Evolutionary conservation across 2,888 invertebrate species (phyloP).

Genomic region (Patella depressa): DNA sequence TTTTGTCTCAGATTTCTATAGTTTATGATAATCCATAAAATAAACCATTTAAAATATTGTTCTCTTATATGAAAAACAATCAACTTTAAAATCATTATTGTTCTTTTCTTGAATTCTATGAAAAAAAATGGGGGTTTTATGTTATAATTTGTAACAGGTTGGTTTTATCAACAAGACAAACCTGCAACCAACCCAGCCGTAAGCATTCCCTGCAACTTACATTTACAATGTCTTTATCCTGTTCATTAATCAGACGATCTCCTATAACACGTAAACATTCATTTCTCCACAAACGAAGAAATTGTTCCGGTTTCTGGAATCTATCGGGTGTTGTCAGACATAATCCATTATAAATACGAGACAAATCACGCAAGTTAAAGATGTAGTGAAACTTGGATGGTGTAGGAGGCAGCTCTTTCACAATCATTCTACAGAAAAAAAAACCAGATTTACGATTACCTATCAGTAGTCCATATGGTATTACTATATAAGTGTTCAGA

Average conservation of each 20-base stretch:
- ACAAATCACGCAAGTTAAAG: slow-evolving; percentile 92
- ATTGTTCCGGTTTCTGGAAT: slow-evolving; percentile 79
- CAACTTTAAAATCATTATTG: no score
- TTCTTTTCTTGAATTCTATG: no score
- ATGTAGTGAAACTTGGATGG: slow-evolving; percentile 95
- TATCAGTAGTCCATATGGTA: no score
- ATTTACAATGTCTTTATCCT: slow-evolving; percentile 71
- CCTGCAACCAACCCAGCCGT: no score
- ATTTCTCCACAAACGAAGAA: slow-evolving; percentile 91
- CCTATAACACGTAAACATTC: slow-evolving; percentile 89
- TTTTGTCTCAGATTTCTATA: no score
- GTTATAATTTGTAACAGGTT: no score
- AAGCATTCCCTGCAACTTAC: slow-evolving; percentile 40
- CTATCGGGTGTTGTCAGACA: slow-evolving; percentile 82
- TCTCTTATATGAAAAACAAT: no score
- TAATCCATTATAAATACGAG: slow-evolving; percentile 86
- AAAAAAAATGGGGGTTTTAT: no score
- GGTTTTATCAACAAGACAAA: no score
- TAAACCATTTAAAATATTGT: no score
- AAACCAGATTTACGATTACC: not conserved
- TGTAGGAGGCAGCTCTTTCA: slow-evolving; percentile 87
- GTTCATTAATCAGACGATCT: slow-evolving; percentile 83
- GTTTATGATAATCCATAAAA: no score
- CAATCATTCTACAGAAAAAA: slow-evolving; percentile 73
- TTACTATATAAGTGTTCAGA: not conserved